Conservation (phyloP, 2,113 vertebrate genomes). For the Scalopus aquaticus region DNA sequence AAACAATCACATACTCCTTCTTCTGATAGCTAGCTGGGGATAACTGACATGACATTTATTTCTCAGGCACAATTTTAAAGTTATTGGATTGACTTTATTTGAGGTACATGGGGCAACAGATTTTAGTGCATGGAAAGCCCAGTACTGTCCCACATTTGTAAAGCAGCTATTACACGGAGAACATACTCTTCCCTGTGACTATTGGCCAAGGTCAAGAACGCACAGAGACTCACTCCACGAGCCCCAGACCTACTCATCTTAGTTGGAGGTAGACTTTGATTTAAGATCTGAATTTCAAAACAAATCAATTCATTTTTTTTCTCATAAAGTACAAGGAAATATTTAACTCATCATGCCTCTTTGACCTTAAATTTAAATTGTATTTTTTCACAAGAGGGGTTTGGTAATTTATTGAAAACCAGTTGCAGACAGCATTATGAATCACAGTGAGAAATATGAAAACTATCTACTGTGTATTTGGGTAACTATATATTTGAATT, state of each 20-base stretch:
- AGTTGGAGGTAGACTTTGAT: conserved; percentile 77
- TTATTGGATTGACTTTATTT: conserved; percentile 84
- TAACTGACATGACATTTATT: conserved; percentile 84
- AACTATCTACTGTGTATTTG: background rate
- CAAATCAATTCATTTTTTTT: conserved; percentile 73
- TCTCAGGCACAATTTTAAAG: conserved; percentile 79
- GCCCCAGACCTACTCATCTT: conserved; percentile 66
- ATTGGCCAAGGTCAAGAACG: conserved; percentile 75
- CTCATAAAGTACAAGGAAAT: conserved; percentile 70
- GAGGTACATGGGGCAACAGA: conserved; percentile 79
- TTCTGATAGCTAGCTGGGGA: conserved; percentile 82
- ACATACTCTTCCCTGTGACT: conserved; percentile 70
- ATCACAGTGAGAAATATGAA: conserved; percentile 14
- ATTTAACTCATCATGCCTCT: conserved; percentile 52
- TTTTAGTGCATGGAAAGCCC: conserved; percentile 66
- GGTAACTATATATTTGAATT: conserved; percentile 27
- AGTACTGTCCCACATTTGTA: conserved; percentile 76
- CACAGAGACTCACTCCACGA: conserved; percentile 46
- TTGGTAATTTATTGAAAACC: conserved; percentile 42
- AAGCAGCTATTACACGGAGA: conserved; percentile 67
- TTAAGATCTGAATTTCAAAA: conserved; percentile 78
- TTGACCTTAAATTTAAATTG: conserved; percentile 66
- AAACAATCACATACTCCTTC: conserved; percentile 84
- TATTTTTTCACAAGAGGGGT: background rate
- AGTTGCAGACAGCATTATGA: background rate